Base-by-base conservation (phyloP, 2,797 vertebrate species). In the Galaxias olidus region DNA sequence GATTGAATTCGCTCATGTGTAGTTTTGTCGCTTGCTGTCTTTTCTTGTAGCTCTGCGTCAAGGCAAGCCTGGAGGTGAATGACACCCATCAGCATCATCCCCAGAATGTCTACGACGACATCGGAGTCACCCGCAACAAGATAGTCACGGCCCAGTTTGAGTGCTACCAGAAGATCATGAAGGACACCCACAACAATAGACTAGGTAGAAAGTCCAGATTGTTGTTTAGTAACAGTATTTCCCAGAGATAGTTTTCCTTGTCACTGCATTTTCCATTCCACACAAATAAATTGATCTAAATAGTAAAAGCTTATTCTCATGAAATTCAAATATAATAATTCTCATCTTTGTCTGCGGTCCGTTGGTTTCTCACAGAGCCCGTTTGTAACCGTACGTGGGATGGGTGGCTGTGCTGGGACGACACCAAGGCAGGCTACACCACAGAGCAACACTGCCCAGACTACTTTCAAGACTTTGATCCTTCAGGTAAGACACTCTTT, bases 111-210 rank as follows among this genome's bases (percentile, higher is more conserved):
- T 93, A 89, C 79, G 1, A 83, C 40, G 65, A 93, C 2, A 75
- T 95, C 0, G 80, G 91, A 2, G 57, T 94, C 17, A 98, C 96
- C 73, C 87, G 92, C 83, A 95, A 96, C 89, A 96, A 96, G 88
- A 98, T 99, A 4, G 94, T 98, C 71, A 97, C 95, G 0, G 97
- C 97, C 0, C 97, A 99, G 72, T 99, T 95, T 67, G 97, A 99
- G 82, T 99, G 97, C 78, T 99, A 98, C 78, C 97, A 99, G 80
- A 98, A 95, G 86, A 96, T 99, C 50, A 95, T 96, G 91, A 94
- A 94, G 61, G 93, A 95, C 58, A 85, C 84, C 6, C 10, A 79
- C 57, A 71, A 84, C 2, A 87, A 79, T 69, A 86, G 80, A 81
- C 90, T 92, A 88, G 96, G 97, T 98, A 88, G 67, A 7, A 10